Conservation (phyloP, 2,888 invertebrate species). For the Chloroclysta siterata region DNA sequence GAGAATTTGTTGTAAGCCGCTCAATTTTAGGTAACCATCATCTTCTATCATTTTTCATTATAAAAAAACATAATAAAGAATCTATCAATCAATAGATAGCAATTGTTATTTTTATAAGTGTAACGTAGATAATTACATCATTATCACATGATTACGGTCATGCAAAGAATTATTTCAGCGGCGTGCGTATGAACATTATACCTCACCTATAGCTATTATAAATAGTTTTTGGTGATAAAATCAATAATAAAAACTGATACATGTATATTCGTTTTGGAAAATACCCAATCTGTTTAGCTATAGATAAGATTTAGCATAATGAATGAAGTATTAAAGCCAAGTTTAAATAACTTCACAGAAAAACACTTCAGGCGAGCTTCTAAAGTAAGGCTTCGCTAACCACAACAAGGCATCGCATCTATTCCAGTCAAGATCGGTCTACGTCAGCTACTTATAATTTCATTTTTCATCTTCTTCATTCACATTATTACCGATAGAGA, state of each 20-base stretch:
- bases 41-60: too few relatives aligned
- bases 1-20: too few relatives aligned
- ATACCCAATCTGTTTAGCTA: neutral
- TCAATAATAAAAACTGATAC: neutral
- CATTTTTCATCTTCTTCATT: constrained; percentile 47
- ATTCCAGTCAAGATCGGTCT: constrained; percentile 39
- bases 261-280: neutral
- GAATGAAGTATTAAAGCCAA: neutral
- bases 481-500: constrained; percentile 42
- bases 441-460: constrained; percentile 30
- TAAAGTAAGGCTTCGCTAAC: constrained; percentile 68
- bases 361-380: constrained; percentile 5
- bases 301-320: neutral
- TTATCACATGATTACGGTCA: neutral
- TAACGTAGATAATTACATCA: too few relatives aligned
- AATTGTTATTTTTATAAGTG: too few relatives aligned
- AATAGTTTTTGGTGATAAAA: neutral
- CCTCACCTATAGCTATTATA: neutral
- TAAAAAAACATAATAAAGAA: neutral
- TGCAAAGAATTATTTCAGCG: neutral
- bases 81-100: too few relatives aligned
- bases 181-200: neutral
- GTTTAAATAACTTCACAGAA: too few relatives aligned
- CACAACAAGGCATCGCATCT: constrained; percentile 55
- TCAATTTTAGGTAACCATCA: too few relatives aligned